Evolutionary conservation across 1,140 invertebrate genomes (phyloP), one percentile per base, ranked within the genome.

Genomic region (Zaprionus lachaisei): DNA sequence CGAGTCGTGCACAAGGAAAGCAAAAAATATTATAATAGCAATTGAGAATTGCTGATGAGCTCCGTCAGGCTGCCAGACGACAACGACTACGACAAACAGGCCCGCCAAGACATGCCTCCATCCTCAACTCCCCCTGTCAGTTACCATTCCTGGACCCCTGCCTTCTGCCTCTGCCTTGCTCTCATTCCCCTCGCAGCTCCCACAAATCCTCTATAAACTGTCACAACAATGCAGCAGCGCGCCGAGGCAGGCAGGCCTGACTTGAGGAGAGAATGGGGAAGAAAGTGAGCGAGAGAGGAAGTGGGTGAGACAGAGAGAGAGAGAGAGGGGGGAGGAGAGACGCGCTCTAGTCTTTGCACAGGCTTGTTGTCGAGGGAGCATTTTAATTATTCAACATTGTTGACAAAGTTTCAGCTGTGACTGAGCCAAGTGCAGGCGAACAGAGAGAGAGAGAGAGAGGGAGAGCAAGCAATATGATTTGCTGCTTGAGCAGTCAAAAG

Each of bases 331-430:
- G 44, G 47, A 44, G 66, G 38, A 34, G 49, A 66, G 57, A 37
- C 62, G 63, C 60, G 61, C 70, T 69, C 58, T 66, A 72, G 57
- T 77, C 80, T 76, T 75, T 65, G 79, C 66, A 70, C 68, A 89
- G 81, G 84, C 75, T 79, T 68, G 61, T 72, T 90, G 81, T 81
- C 89, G 65, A 82, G 89, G 89, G 89, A 91, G 89, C 89, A 85
- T 91, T 91, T 91, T 91, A 91, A 91, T 91, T 91, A 91, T 91
- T 91, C 89, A 91, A 85, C 84, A 91, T 84, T 91, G 89, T 91
- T 91, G 89, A 91, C 89, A 91, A 91, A 91, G 80, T 82, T 91
- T 91, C 77, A 77, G 74, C 83, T 81, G 78, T 60, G 72, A 66
- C 70, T 63, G 76, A 67, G 61, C 47, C 7, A 17, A 28, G 17